These are phyloP conservation scores for Xanthia icteritia DNA, from an alignment of 2,888 invertebrate species.

Conservation along the genomic window DNA sequence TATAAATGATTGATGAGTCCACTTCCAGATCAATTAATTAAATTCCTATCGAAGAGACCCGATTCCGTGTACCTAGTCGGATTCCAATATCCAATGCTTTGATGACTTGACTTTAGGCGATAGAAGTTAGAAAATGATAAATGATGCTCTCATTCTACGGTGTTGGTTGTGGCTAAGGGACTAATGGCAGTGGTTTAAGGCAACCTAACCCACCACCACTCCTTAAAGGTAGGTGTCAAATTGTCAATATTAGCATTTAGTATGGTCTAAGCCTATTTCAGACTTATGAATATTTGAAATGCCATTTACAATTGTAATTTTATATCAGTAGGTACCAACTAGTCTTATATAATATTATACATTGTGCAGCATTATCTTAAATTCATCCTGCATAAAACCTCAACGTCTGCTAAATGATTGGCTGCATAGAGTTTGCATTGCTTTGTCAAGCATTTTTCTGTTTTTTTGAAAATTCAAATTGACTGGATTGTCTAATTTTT, in stretches of 20 bases:
- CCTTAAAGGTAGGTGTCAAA: neutral
- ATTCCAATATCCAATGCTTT: constrained; percentile 4
- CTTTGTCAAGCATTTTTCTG: too few species aligned
- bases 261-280: neutral
- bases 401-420: too few species aligned
- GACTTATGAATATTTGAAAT: neutral
- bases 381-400: too few species aligned
- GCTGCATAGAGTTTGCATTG: too few species aligned
- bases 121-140: constrained; percentile 7
- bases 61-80: neutral
- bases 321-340: too few species aligned
- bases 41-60: neutral
- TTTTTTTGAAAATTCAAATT: too few species aligned
- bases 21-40: neutral
- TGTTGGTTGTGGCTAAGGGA: neutral
- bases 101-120: neutral
- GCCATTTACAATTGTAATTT: neutral
- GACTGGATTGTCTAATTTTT: too few species aligned
- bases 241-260: neutral
- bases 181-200: neutral
- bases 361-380: neutral
- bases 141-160: neutral
- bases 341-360: neutral
- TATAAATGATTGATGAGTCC: too few species aligned
- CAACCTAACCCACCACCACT: too few species aligned